A percentile compares a stretch with the other conserved stretches of the same genome.
Evolutionary conservation across 2,797 vertebrate species (phyloP).

Genomic region (Vultur gryphus): DNA sequence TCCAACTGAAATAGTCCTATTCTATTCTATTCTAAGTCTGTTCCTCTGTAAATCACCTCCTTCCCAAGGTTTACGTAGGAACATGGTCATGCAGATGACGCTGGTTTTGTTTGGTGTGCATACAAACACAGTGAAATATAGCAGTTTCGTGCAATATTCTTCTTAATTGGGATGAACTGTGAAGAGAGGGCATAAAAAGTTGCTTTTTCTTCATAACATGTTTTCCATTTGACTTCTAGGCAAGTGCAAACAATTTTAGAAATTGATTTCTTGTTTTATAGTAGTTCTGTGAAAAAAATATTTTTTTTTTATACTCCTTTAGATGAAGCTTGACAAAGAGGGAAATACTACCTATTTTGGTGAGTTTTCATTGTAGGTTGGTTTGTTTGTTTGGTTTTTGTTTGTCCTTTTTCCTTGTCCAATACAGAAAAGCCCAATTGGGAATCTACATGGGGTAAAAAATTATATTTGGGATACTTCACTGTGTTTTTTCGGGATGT

Average conservation of each 20-base stretch:
- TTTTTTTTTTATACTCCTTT: not conserved
- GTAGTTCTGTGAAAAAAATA: not conserved
- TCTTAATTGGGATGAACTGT: not conserved
- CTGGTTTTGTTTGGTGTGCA: not conserved
- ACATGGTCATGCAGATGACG: rapidly evolving
- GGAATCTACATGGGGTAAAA: not conserved
- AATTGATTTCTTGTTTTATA: not conserved
- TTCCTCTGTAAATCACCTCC: not conserved
- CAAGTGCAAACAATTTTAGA: not conserved
- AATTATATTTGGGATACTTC: not conserved
- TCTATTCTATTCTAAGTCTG: not conserved
- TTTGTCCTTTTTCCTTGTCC: not conserved
- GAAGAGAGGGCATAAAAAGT: not conserved
- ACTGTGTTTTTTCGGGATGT: not conserved
- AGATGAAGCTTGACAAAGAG: slow-evolving; percentile 92
- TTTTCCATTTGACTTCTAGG: not conserved
- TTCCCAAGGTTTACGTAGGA: not conserved
- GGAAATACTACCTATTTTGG: slow-evolving; percentile 90
- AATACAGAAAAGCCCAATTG: not conserved
- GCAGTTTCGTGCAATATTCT: not conserved
- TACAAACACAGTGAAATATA: not conserved
- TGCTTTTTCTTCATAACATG: rapidly evolving
- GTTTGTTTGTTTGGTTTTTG: not conserved
- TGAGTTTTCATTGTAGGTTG: slow-evolving; percentile 71
- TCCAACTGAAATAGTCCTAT: not conserved